phyloP scores from a whole-genome alignment of 2,888 invertebrate genomes.

The Parnassius glacialis region DNA sequence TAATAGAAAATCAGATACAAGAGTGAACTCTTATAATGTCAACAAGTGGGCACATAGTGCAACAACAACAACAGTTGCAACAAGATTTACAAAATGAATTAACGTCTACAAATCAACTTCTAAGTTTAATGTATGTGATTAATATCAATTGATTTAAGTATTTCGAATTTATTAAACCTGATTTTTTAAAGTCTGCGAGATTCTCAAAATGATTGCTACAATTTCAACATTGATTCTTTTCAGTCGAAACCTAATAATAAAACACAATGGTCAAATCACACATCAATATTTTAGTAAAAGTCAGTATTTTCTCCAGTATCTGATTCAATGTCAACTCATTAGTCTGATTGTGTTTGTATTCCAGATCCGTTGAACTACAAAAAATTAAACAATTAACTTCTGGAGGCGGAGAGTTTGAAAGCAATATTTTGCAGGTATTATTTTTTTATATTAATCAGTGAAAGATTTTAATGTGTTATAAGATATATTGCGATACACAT shows the following conservation, averaged over 20 bases:
- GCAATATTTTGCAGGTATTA: slow-evolving; percentile 54
- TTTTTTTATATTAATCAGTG: too few relatives aligned
- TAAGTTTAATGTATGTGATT: slow-evolving; percentile 57
- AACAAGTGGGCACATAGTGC: slow-evolving; percentile 35
- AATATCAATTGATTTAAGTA: not conserved
- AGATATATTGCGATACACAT: too few relatives aligned
- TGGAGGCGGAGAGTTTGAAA: slow-evolving; percentile 56
- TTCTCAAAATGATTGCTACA: too few relatives aligned
- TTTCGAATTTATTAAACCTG: too few relatives aligned
- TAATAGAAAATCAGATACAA: not conserved
- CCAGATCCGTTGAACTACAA: slow-evolving; percentile 58
- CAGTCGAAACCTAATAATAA: too few relatives aligned
- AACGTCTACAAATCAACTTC: slow-evolving; percentile 59
- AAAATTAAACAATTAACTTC: slow-evolving; percentile 58
- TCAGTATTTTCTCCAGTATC: too few relatives aligned
- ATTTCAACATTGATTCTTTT: too few relatives aligned
- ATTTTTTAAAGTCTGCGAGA: too few relatives aligned
- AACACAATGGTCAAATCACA: too few relatives aligned
- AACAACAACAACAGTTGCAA: slow-evolving; percentile 40
- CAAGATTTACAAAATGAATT: slow-evolving; percentile 68
- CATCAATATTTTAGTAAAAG: too few relatives aligned
- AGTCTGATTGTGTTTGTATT: slow-evolving; percentile 27
- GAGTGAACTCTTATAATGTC: slow-evolving; percentile 34
- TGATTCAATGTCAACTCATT: too few relatives aligned
- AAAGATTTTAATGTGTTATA: too few relatives aligned